phyloP scores from a whole-genome alignment of 2,113 vertebrate species.

The Sterrhoptilus dennistouni region DNA sequence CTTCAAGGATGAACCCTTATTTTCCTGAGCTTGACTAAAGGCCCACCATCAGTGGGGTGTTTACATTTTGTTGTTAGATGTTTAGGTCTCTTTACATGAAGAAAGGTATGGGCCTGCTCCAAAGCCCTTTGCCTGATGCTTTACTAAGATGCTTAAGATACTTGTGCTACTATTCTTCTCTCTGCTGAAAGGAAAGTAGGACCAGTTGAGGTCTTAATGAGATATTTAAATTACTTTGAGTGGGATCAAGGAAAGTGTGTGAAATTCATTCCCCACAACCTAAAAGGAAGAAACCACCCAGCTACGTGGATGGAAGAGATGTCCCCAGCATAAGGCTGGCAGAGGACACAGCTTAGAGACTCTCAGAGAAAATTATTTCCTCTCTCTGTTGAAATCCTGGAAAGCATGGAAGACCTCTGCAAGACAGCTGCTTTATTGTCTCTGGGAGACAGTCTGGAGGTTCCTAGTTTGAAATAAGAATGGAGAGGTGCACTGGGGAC shows the following conservation, averaged over 20 bases:
- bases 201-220: neutral
- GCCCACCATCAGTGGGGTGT: neutral
- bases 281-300: neutral
- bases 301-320: neutral
- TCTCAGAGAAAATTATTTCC: neutral
- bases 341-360: neutral
- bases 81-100: neutral
- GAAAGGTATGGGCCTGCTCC: neutral
- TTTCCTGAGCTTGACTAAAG: neutral
- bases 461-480: neutral
- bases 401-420: neutral
- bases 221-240: neutral
- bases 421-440: neutral
- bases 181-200: neutral
- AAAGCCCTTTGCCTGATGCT: neutral
- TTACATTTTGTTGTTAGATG: neutral
- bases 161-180: neutral
- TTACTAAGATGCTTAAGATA: neutral
- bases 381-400: neutral
- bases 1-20: neutral
- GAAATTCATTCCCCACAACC: accelerated
- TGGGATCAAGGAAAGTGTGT: neutral
- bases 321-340: neutral
- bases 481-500: neutral
- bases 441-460: neutral